These are phyloP conservation scores for Plodia interpunctella DNA, from an alignment of 1,140 invertebrate genomes.

Conservation along the genomic window DNA sequence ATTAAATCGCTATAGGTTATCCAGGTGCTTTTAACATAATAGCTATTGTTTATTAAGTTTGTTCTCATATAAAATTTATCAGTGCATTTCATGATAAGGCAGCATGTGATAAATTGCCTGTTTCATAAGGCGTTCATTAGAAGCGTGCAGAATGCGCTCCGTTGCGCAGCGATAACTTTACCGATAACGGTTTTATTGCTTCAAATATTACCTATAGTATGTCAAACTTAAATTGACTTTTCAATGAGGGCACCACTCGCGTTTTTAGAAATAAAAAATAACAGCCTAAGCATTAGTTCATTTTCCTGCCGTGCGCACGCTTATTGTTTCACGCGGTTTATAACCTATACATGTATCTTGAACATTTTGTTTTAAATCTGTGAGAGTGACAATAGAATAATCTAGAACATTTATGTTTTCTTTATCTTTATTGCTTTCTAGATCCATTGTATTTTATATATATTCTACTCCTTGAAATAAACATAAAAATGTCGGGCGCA, in stretches of 20 bases:
- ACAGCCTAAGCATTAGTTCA: too few species aligned
- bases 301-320: too few species aligned
- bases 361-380: conserved; percentile 39
- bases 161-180: conserved; percentile 65
- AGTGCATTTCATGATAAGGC: conserved; percentile 65
- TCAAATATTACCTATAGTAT: conserved; percentile 54
- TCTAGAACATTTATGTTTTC: conserved; percentile 17
- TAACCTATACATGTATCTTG: conserved; percentile 61
- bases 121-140: conserved; percentile 76
- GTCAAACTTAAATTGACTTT: too few species aligned
- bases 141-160: conserved; percentile 72
- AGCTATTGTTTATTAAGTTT: conserved; percentile 64
- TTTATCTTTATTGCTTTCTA: conserved; percentile 9
- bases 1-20: too few species aligned
- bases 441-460: background rate
- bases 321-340: conserved; percentile 18
- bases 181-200: conserved; percentile 71
- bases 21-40: conserved; percentile 22
- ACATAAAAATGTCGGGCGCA: background rate
- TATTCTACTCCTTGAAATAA: conserved; percentile 6
- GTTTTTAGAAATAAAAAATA: too few species aligned
- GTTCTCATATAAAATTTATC: conserved; percentile 69
- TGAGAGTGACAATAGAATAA: conserved; percentile 26
- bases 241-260: too few species aligned
- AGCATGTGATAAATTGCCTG: conserved; percentile 73